A percentile compares a stretch with the other conserved stretches of the same genome.
Conservation (phyloP, 2,797 vertebrate species). For the Takifugu ocellatus region DNA sequence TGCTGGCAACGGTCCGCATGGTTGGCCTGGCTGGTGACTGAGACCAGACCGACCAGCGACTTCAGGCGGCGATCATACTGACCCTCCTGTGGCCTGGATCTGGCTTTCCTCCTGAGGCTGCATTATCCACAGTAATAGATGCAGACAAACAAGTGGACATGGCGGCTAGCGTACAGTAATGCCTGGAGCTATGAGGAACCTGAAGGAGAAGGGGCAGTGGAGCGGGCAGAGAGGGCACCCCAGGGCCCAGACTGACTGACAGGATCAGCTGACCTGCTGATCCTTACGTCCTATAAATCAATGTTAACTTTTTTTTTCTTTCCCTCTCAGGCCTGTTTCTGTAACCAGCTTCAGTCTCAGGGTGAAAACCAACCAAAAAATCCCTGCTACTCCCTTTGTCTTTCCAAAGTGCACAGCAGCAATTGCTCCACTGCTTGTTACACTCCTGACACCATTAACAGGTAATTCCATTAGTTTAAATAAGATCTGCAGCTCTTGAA, state of each 20-base stretch:
- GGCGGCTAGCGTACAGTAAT: conserved; percentile 43
- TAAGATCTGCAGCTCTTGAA: conserved; percentile 49
- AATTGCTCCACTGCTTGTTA: conserved; percentile 48
- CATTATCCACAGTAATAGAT: conserved; percentile 61
- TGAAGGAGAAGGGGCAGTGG: background rate
- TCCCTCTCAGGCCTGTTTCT: conserved; percentile 1
- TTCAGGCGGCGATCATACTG: conserved; percentile 52
- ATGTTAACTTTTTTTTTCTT: conserved; percentile 42
- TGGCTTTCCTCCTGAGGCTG: conserved; percentile 55
- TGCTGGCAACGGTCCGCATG: conserved; percentile 33
- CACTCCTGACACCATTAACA: conserved; percentile 61
- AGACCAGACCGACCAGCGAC: conserved; percentile 20
- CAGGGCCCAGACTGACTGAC: conserved; percentile 57
- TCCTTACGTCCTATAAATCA: conserved; percentile 54
- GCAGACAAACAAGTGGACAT: conserved; percentile 66
- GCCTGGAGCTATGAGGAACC: conserved; percentile 42
- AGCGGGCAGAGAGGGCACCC: conserved; percentile 12
- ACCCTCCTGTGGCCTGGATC: conserved; percentile 48
- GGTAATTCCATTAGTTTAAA: conserved; percentile 69
- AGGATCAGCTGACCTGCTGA: conserved; percentile 65
- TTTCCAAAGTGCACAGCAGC: conserved; percentile 16
- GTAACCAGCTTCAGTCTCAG: no score
- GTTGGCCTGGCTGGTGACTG: conserved; percentile 37
- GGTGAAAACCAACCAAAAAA: no score
- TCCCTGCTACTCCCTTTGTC: no score